Percentiles rank a stretch among this genome's conserved stretches.
phyloP scores from a whole-genome alignment of 92 coral and sea anemone genomes.

The Umimayanthus kanabou region DNA sequence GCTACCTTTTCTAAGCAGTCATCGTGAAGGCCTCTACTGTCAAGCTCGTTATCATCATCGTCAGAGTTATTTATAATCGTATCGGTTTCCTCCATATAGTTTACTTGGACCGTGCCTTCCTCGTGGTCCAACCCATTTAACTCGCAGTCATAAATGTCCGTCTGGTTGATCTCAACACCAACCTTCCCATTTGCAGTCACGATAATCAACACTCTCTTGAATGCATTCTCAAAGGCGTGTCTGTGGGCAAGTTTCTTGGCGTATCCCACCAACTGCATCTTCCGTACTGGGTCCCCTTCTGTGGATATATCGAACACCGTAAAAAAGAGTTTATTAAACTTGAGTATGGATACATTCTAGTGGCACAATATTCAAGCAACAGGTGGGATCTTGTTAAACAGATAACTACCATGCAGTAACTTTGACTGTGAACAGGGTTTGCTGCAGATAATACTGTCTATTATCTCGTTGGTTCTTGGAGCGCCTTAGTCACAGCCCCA shows the following conservation, averaged over 20 bases:
- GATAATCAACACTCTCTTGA: conserved; percentile 71
- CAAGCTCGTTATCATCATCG: background rate
- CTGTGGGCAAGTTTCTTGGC: conserved; percentile 87
- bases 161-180: conserved; percentile 74
- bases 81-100: conserved; percentile 51
- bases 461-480: no score
- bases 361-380: background rate
- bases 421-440: no score
- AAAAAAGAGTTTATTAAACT: no score
- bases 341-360: background rate
- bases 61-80: background rate
- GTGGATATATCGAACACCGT: background rate
- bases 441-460: no score
- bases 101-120: conserved; percentile 66
- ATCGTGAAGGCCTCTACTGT: background rate
- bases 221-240: conserved; percentile 83
- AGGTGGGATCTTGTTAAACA: background rate
- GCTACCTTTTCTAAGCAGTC: no score
- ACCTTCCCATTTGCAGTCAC: conserved; percentile 77
- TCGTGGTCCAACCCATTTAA: conserved; percentile 29
- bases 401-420: background rate
- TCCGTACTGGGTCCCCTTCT: conserved; percentile 72
- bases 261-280: conserved; percentile 64
- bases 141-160: conserved; percentile 48
- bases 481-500: no score